phyloP scores from a whole-genome alignment of 2,113 vertebrate genomes.

The Noctilio leporinus region DNA sequence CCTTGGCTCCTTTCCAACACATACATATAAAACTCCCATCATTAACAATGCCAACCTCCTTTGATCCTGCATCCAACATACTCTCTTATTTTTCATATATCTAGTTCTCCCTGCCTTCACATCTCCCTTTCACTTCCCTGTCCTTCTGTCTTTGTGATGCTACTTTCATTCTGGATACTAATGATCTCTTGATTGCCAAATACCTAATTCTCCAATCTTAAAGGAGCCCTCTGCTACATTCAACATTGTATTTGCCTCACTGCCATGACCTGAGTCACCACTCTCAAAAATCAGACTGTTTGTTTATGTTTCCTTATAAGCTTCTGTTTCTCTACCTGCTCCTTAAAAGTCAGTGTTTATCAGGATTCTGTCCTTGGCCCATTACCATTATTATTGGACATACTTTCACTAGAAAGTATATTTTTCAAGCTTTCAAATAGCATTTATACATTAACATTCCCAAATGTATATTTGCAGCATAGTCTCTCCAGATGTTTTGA shows the following conservation, averaged over 20 bases:
- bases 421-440: conserved; percentile 26
- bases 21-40: background rate
- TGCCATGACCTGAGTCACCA: background rate
- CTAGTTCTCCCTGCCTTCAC: background rate
- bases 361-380: background rate
- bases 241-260: background rate
- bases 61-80: background rate
- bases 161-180: background rate
- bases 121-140: background rate
- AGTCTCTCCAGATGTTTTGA: conserved; percentile 34
- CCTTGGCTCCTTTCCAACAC: background rate
- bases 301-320: background rate
- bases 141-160: background rate
- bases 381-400: background rate
- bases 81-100: background rate
- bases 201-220: background rate
- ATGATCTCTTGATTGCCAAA: background rate
- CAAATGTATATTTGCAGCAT: conserved; percentile 12
- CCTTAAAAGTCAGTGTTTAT: background rate
- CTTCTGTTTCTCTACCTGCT: background rate
- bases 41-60: background rate
- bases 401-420: background rate
- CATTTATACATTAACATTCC: conserved; percentile 23
- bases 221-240: background rate
- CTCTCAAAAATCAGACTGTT: background rate